Evolutionary conservation across 2,888 invertebrate species (phyloP), one percentile per base, ranked within the genome.

Genomic region (Thymelicus sylvestris): DNA sequence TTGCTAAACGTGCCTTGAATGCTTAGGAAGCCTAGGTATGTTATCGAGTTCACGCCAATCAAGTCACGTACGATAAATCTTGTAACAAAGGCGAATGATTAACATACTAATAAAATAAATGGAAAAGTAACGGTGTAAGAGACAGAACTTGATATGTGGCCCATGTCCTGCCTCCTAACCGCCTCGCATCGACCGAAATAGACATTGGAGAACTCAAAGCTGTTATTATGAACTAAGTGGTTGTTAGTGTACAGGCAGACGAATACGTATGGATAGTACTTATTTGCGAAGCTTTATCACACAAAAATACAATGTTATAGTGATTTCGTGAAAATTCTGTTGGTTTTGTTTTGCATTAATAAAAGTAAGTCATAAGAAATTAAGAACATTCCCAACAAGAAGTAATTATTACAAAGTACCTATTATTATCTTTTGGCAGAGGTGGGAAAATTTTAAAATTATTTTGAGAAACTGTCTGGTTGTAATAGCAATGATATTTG

Each of bases 1-100:
- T 81, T 79, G 77, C 77, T 44, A 75, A 75, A 87, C 91, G 91
- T 91, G 90, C 77, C 74, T 61, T 66, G 89, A 86, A 86, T 90
- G 71, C 61, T 61, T 66, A 71, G 61, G 55, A 31, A 15, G 47
- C 72, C 75, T 77, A 80, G 75, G 66, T 71, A 19, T 64, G 61
- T 71, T 70, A 66, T 66, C 71, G 57, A 68, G 67, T 73, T 74
- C 75, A 77, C 77, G 80, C 80, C 77, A 81, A 79, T 75, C 79
- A 70, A 77, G 82, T 86, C 91, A 89, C 90, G 90, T 86, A 70
- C 79, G 50, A 63, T 71, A 74, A 69, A 73, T 61, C 79, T 77
- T 84, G 82, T 82, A 83, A 84, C 74, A 77, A 75, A 76, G 66
- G 71, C 59, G 70, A 67, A 72, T 60, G 71, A 71, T 66, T 71